Evolutionary conservation across 2,888 invertebrate genomes (phyloP).

Genomic region (Agriopis leucophaearia): DNA sequence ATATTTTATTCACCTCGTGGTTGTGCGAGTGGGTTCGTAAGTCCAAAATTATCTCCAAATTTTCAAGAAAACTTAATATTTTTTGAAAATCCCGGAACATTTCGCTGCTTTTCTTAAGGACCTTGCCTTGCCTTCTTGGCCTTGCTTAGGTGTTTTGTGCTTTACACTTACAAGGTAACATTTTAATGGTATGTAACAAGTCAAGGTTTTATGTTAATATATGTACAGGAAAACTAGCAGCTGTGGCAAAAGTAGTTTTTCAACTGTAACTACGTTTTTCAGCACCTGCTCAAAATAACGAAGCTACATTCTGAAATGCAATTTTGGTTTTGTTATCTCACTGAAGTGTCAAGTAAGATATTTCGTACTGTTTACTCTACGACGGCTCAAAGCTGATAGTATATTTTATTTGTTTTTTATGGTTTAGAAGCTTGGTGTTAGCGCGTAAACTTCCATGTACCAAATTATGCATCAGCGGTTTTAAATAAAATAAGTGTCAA

Average conservation of each 20-base stretch:
- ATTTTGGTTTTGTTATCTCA: conserved; percentile 2
- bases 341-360: neutral
- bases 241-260: conserved; percentile 27
- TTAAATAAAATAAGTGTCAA: too few relatives aligned
- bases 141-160: conserved; percentile 1
- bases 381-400: too few relatives aligned
- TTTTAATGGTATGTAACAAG: conserved; percentile 34
- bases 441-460: too few relatives aligned
- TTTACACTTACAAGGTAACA: conserved; percentile 15
- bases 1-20: too few relatives aligned
- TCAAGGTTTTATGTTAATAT: conserved; percentile 30
- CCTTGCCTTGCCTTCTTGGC: too few relatives aligned
- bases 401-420: too few relatives aligned
- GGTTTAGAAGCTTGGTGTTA: too few relatives aligned
- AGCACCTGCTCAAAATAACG: conserved; percentile 23
- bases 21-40: too few relatives aligned
- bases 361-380: too few relatives aligned
- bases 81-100: neutral
- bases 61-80: neutral
- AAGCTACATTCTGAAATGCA: conserved; percentile 19
- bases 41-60: too few relatives aligned
- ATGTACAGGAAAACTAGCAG: conserved; percentile 32
- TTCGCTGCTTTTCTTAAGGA: neutral
- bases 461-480: too few relatives aligned
- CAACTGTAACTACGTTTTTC: conserved; percentile 20